A percentile compares a stretch with the other conserved stretches of the same genome.
These are phyloP conservation scores for Drosophila flavopinicola DNA, from an alignment of 2,888 invertebrate genomes.

Conservation along the genomic window DNA sequence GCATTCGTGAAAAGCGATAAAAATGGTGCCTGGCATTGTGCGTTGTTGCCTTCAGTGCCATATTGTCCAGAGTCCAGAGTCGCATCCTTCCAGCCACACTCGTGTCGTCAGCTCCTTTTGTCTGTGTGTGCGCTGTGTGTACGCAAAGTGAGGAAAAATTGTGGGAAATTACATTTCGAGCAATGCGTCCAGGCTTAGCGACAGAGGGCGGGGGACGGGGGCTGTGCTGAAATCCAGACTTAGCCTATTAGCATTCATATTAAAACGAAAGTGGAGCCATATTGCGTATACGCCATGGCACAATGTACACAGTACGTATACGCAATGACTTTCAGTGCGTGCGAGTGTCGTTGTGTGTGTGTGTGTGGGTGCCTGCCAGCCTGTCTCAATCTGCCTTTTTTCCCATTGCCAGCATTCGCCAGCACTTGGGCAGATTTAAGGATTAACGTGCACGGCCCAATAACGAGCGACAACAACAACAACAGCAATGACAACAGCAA, in stretches of 20 bases:
- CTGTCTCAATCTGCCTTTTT: conserved; percentile 64
- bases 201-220: not conserved
- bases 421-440: conserved; percentile 79
- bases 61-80: conserved; percentile 69
- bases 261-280: conserved; percentile 80
- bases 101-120: conserved; percentile 48
- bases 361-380: conserved; percentile 10
- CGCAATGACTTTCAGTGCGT: conserved; percentile 48
- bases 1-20: conserved; percentile 76
- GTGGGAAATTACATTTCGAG: conserved; percentile 78
- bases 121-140: conserved; percentile 57
- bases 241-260: conserved; percentile 81
- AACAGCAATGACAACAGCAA: conserved; percentile 10
- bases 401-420: conserved; percentile 39
- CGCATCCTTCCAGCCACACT: conserved; percentile 18
- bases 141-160: conserved; percentile 81
- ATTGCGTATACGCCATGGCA: conserved; percentile 71
- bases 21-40: conserved; percentile 72
- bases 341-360: conserved; percentile 29
- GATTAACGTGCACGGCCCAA: conserved; percentile 77
- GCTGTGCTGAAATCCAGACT: conserved; percentile 72
- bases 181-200: conserved; percentile 33
- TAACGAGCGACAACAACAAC: conserved; percentile 45
- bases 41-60: conserved; percentile 52
- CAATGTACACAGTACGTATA: conserved; percentile 47